Conservation (phyloP, 2,888 invertebrate genomes). For the Taphrorychus bicolor region DNA sequence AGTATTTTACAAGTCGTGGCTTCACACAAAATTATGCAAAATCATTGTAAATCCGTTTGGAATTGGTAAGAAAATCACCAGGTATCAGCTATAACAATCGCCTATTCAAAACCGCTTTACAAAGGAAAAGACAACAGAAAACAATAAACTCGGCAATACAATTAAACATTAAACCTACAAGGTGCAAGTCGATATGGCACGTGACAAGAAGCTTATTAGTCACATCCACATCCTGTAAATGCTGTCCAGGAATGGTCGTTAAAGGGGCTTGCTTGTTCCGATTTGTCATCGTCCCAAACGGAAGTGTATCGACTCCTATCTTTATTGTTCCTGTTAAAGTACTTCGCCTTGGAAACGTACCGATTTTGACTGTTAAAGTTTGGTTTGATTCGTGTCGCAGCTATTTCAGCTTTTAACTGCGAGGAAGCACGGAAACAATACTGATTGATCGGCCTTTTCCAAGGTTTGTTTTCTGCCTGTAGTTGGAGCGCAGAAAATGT, state of each 20-base stretch:
- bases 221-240: too few relatives aligned
- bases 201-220: conserved; percentile 2
- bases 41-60: neutral
- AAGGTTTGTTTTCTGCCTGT: neutral
- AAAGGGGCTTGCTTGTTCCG: conserved; percentile 26
- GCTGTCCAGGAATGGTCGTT: conserved; percentile 20
- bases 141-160: conserved; percentile 1
- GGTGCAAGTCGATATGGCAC: conserved; percentile 3
- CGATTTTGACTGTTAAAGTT: neutral
- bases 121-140: neutral
- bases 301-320: conserved; percentile 7
- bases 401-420: neutral
- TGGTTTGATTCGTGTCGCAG: neutral
- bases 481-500: neutral
- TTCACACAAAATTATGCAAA: too few relatives aligned
- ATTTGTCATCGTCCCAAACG: conserved; percentile 28
- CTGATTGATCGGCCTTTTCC: neutral
- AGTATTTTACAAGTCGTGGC: too few relatives aligned
- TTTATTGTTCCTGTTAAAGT: neutral
- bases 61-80: neutral
- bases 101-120: neutral
- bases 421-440: neutral
- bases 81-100: neutral
- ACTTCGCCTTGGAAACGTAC: neutral
- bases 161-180: conserved; percentile 1